Evolutionary conservation across 1,140 invertebrate species (phyloP), one percentile per base, ranked within the genome.

Genomic region (Aphelinus certus): DNA sequence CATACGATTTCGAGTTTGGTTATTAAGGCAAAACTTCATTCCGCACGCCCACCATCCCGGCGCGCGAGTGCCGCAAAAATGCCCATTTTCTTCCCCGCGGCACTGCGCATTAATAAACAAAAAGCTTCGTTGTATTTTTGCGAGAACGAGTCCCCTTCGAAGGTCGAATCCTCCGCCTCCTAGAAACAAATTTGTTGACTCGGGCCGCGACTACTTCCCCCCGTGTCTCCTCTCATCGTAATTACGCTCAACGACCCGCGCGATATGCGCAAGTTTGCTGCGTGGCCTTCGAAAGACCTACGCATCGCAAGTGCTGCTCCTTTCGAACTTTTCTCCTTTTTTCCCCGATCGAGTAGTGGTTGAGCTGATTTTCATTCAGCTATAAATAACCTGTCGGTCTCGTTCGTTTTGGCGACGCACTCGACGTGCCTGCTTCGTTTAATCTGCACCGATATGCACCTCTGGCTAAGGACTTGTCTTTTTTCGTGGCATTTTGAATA

Each of bases 271-370:
- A 26, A 26, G 26, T 26, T 26, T 26, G 26, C 26, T 26, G 53
- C 45, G 9, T 53, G 71, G 64, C 71, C 62, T 72, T 72, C 71
- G 55, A 65, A 49, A 72, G 65, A 58, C 62, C 71, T 64, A 65
- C 62, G 71, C 71, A 26, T 65, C 47, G 55, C 26, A 49, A 64
- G 57, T 64, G 49, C n/a, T 43, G 53, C 51, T 1, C 0, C 49
- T 48, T 7, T 3, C 9, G 43, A 26, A 26, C 26, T 56, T 49
- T n/a, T 2, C 26, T 5, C 56, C 7, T 58, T 26, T 55, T 58
- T 45, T 72, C 46, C 9, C n/a, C 57, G 3, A 7, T 42, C 48
- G 46, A 26, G 26, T 42, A 26, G 10, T 3, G n/a, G 7, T 45
- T 43, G 10, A 0, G 61, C 5, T 57, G 57, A 64, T 64, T 64